Percentiles rank a stretch among this genome's conserved stretches.
Evolutionary conservation across 2,888 invertebrate genomes (phyloP).

Genomic region (Drosophila ezoana): DNA sequence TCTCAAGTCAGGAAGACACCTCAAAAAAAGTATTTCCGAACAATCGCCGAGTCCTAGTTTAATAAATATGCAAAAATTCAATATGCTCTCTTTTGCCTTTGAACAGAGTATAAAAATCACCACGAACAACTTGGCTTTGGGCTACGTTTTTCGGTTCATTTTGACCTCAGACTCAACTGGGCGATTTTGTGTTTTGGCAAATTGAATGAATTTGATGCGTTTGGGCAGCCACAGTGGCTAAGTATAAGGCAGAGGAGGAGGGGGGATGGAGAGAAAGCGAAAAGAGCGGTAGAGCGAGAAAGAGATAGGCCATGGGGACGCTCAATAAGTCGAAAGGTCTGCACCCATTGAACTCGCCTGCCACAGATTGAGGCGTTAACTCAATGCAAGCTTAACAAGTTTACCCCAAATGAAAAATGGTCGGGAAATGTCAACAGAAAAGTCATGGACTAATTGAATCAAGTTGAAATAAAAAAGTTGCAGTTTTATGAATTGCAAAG

Average conservation of each 20-base stretch:
- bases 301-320: background rate
- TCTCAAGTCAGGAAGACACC: too few relatives aligned
- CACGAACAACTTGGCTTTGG: constrained; percentile 17
- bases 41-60: too few relatives aligned
- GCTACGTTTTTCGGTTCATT: constrained; percentile 9
- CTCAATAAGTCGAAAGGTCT: background rate
- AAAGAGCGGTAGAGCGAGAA: background rate
- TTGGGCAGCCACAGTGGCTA: background rate
- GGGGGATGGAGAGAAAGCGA: background rate
- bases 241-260: background rate
- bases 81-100: background rate
- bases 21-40: too few relatives aligned
- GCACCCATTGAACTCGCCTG: constrained; percentile 13
- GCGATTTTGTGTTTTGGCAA: constrained; percentile 53
- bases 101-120: constrained; percentile 7
- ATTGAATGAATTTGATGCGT: constrained; percentile 62
- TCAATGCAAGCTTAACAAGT: constrained; percentile 25
- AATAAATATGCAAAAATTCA: background rate
- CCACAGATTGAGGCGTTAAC: constrained; percentile 29
- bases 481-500: background rate
- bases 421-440: constrained; percentile 9
- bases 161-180: constrained; percentile 42
- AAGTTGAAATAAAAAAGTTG: background rate
- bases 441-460: constrained; percentile 8
- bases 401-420: constrained; percentile 14